These are phyloP conservation scores for Psilopsiagon aymara DNA, from an alignment of 2,113 vertebrate genomes.

Conservation along the genomic window DNA sequence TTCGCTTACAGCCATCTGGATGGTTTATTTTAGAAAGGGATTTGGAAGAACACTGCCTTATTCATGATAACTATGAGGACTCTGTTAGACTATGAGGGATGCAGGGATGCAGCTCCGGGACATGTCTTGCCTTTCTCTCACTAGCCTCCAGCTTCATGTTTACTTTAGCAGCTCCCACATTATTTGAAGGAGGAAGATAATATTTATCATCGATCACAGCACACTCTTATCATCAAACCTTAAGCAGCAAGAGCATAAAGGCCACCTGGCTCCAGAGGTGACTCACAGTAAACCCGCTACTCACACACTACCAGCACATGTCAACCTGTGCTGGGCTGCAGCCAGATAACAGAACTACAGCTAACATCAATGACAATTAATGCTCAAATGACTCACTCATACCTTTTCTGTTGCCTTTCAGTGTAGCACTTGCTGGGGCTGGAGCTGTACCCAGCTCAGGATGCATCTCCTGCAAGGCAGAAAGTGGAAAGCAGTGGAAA, in stretches of 20 bases:
- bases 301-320: background rate
- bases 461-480: background rate
- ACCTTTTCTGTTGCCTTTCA: background rate
- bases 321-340: background rate
- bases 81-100: rapidly evolving
- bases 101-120: background rate
- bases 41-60: constrained; percentile 15
- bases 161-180: background rate
- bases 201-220: background rate
- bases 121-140: background rate
- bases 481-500: background rate
- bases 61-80: background rate
- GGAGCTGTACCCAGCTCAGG: background rate
- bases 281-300: background rate
- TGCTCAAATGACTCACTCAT: background rate
- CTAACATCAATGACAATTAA: background rate
- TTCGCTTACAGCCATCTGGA: constrained; percentile 32
- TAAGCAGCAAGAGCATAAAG: background rate
- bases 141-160: background rate
- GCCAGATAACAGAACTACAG: background rate
- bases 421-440: background rate
- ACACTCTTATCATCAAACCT: background rate
- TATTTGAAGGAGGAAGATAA: background rate
- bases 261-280: background rate
- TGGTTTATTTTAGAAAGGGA: constrained; percentile 31